A percentile compares a stretch with the other conserved stretches of the same genome.
These are phyloP conservation scores for Nezara viridula DNA, from an alignment of 2,888 invertebrate genomes.

Conservation along the genomic window DNA sequence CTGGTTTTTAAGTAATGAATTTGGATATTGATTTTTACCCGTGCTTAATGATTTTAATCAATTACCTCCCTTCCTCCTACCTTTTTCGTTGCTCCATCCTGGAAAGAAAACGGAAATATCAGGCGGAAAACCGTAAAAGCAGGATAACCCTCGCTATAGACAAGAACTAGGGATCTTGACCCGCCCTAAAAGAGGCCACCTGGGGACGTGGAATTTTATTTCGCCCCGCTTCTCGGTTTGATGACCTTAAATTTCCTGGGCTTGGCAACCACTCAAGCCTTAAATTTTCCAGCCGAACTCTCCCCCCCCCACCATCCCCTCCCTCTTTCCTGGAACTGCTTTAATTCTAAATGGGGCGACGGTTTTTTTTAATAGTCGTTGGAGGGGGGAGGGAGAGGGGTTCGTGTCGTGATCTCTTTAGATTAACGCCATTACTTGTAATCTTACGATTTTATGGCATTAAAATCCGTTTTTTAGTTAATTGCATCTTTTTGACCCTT, in stretches of 20 bases:
- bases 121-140: not conserved
- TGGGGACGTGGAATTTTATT: slow-evolving; percentile 1
- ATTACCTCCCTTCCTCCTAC: too few relatives aligned
- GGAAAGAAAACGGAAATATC: not conserved
- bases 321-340: not conserved
- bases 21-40: too few relatives aligned
- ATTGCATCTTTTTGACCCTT: not conserved
- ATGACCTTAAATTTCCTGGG: slow-evolving; percentile 13
- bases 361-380: slow-evolving; percentile 15
- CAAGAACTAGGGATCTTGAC: not conserved
- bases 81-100: not conserved
- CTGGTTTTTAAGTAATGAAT: too few relatives aligned
- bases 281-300: slow-evolving; percentile 7
- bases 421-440: not conserved
- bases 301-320: not conserved
- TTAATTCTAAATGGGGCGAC: slow-evolving; percentile 9
- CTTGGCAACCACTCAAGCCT: slow-evolving; percentile 41
- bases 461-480: not conserved
- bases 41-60: too few relatives aligned
- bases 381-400: not conserved
- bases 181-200: slow-evolving; percentile 26
- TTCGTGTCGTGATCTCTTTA: slow-evolving; percentile 1
- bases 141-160: not conserved
- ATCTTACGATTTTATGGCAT: not conserved
- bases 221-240: not conserved